phyloP scores from a whole-genome alignment of 2,888 invertebrate species.

The Alitta virens region DNA sequence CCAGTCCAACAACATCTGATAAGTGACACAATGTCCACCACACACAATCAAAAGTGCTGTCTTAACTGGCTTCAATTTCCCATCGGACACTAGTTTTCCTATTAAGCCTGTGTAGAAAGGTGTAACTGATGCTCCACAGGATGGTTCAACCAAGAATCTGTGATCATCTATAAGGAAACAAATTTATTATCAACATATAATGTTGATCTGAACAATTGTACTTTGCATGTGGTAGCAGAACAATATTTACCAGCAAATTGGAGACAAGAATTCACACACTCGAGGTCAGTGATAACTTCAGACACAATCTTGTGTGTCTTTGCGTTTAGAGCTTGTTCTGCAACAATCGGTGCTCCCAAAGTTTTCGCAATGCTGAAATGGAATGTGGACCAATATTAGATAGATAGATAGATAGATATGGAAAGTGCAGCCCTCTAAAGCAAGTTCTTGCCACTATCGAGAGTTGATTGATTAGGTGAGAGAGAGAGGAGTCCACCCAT shows the following conservation, averaged over 20 bases:
- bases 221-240: too few relatives aligned
- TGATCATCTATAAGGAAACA: constrained; percentile 62
- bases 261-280: constrained; percentile 56
- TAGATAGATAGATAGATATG: too few relatives aligned
- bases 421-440: too few relatives aligned
- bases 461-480: too few relatives aligned
- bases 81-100: constrained; percentile 39
- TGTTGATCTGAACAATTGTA: too few relatives aligned
- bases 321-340: constrained; percentile 43
- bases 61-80: constrained; percentile 38
- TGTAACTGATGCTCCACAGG: constrained; percentile 60
- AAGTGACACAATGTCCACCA: constrained; percentile 63
- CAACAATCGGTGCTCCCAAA: constrained; percentile 55
- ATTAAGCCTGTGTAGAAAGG: constrained; percentile 57
- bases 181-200: too few relatives aligned
- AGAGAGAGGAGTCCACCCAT: too few relatives aligned
- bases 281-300: constrained; percentile 55
- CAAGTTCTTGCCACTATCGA: too few relatives aligned
- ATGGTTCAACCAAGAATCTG: constrained; percentile 59
- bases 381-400: too few relatives aligned
- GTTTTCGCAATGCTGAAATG: constrained; percentile 58
- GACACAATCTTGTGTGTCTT: constrained; percentile 51
- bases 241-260: constrained; percentile 58
- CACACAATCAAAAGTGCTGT: constrained; percentile 59
- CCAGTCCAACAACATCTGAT: constrained; percentile 62